Conservation (phyloP, 2,797 vertebrate species). For the Leptodactylus fallax region DNA sequence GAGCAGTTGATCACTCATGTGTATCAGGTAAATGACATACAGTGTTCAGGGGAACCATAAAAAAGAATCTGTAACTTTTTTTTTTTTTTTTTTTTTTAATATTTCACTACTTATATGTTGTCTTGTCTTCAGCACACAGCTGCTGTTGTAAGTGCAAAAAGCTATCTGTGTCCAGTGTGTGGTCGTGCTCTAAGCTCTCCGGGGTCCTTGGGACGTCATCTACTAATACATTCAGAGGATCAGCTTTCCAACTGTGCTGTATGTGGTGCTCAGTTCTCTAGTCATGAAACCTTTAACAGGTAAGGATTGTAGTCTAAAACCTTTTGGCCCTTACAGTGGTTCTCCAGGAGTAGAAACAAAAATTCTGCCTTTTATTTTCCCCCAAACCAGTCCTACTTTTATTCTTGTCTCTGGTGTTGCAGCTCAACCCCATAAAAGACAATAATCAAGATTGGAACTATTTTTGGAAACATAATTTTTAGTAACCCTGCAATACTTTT, state of each 20-base stretch:
- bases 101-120: slow-evolving; percentile 14
- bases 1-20: slow-evolving; percentile 94
- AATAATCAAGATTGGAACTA: too few relatives aligned
- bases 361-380: too few relatives aligned
- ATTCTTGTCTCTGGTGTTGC: too few relatives aligned
- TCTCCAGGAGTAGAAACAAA: too few relatives aligned
- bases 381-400: too few relatives aligned
- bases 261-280: slow-evolving; percentile 93
- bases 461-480: neutral
- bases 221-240: slow-evolving; percentile 97
- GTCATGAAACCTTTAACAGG: slow-evolving; percentile 95
- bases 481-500: too few relatives aligned
- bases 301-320: slow-evolving; percentile 65
- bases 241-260: slow-evolving; percentile 97
- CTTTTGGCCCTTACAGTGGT: too few relatives aligned
- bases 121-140: slow-evolving; percentile 87
- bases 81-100: neutral
- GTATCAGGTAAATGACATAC: slow-evolving; percentile 85
- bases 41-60: neutral
- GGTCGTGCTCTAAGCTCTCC: slow-evolving; percentile 96
- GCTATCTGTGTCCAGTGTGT: slow-evolving; percentile 95
- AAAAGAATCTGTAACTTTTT: too few relatives aligned
- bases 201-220: slow-evolving; percentile 93
- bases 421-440: too few relatives aligned
- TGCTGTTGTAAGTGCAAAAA: slow-evolving; percentile 91